A percentile compares a stretch with the other conserved stretches of the same genome.
phyloP scores from a whole-genome alignment of 2,113 vertebrate genomes.

The Sciurus niger region DNA sequence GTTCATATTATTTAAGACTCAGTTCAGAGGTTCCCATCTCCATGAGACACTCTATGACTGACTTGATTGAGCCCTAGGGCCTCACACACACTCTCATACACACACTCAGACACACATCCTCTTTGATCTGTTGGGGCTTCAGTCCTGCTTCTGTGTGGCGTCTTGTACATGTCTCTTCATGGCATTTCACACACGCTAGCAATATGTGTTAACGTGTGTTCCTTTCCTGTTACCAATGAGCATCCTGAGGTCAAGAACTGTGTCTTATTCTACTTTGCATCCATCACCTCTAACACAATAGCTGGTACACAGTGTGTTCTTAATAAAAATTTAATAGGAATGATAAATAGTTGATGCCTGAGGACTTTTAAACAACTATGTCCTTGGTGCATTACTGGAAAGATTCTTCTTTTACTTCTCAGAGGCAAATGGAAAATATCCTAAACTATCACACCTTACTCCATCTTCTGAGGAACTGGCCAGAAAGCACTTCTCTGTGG shows the following conservation, averaged over 20 bases:
- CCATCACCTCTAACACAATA: constrained; percentile 11
- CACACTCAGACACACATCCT: neutral
- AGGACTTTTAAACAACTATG: constrained; percentile 32
- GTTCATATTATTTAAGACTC: neutral
- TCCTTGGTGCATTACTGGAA: neutral
- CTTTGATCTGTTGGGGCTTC: neutral
- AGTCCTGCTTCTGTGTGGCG: neutral
- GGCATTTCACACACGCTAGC: neutral
- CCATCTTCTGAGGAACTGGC: neutral
- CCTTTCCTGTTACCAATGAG: neutral
- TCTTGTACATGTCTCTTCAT: neutral
- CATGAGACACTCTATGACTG: neutral
- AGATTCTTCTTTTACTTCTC: neutral
- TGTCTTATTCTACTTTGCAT: neutral
- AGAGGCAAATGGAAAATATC: neutral
- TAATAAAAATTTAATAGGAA: constrained; percentile 52
- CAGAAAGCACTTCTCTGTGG: neutral
- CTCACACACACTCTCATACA: neutral
- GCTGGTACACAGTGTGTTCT: neutral
- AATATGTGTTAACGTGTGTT: neutral
- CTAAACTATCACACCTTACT: neutral
- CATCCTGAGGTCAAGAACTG: neutral
- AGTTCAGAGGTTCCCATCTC: neutral
- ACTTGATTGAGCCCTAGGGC: neutral
- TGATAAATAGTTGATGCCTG: neutral